Base-by-base conservation (phyloP, 2,888 invertebrate genomes). In the Quadriops clusia region DNA sequence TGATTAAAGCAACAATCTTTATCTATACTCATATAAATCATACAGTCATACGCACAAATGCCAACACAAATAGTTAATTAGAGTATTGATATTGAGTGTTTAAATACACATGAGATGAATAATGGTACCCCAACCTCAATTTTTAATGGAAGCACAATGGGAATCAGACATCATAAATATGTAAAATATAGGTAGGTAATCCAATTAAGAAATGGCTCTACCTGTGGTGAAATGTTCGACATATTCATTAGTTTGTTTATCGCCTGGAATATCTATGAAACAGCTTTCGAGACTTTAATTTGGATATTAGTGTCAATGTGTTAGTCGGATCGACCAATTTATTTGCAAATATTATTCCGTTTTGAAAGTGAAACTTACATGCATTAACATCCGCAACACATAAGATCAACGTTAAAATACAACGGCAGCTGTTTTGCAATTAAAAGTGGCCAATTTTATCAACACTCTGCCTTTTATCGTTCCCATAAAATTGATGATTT, bases 121-220 rank as follows among this genome's bases (percentile, higher is more conserved):
- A 14, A 23, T 33, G 20, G 17, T 16, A 13, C 8, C 15, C 32
- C 28, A 28, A 28, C 36, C 40, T 36, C 37, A 27, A 34, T 36
- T 34, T 32, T 33, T 33, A 38, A 40, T 40, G 38, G n/a, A n/a
- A n/a, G n/a, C n/a, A n/a, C n/a, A n/a, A n/a, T n/a, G n/a, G n/a
- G 40, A 42, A 39, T 37, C 27, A 17, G 24, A 32, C 32, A 31
- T 38, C 38, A 39, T 41, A 39, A 39, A 42, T 40, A 36, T 23
- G 32, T 24, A 39, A 33, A 28, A 33, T 30, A 32, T 30, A 33
- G 28, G 25, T 24, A 33, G 38, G 39, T 40, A 41, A 41, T 44
- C 41, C 38, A 45, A 46, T 45, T 46, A 45, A 43, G 41, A 32
- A 38, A 44, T 44, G 42, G 39, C 34, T 30, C 32, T 34, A 34